These are phyloP conservation scores for Nephrocerus scutellatus DNA, from an alignment of 2,888 invertebrate genomes.

Conservation along the genomic window DNA sequence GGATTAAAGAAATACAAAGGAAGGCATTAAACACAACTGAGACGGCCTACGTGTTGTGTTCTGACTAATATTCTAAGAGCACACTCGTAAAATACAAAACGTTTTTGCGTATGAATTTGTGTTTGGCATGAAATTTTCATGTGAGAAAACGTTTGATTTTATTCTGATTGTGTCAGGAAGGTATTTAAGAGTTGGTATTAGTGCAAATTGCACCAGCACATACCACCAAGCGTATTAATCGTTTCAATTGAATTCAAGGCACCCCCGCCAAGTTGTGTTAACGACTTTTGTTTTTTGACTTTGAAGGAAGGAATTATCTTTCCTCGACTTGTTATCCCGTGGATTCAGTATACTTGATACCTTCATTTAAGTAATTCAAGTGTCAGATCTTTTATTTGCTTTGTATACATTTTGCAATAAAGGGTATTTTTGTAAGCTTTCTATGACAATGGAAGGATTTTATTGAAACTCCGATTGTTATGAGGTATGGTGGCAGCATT, in stretches of 20 bases:
- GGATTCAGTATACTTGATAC: conserved; percentile 15
- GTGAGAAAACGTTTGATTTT: too few species aligned
- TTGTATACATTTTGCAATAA: conserved; percentile 46
- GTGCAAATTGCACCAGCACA: too few species aligned
- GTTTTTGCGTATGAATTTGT: too few species aligned
- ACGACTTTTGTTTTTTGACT: conserved; percentile 24
- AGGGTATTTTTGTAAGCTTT: conserved; percentile 30
- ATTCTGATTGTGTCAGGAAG: too few species aligned
- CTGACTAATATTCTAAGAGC: conserved; percentile 17
- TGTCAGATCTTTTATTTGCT: conserved; percentile 46
- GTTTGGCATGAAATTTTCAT: too few species aligned
- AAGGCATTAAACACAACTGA: conserved; percentile 19
- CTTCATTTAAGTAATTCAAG: conserved; percentile 39
- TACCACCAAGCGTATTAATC: too few species aligned
- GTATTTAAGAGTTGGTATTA: too few species aligned
- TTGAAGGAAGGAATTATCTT: conserved; percentile 15
- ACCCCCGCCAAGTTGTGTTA: conserved; percentile 23
- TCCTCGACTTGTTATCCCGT: conserved; percentile 12
- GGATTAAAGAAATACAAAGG: conserved; percentile 21
- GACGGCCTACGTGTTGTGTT: conserved; percentile 20
- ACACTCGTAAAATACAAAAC: conserved; percentile 16
- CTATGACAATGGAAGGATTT: conserved; percentile 21
- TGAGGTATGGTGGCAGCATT: too few species aligned
- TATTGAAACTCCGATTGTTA: too few species aligned
- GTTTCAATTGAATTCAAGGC: conserved; percentile 21